Base-by-base conservation (phyloP, 2,888 invertebrate genomes). In the Cryptus armator region DNA sequence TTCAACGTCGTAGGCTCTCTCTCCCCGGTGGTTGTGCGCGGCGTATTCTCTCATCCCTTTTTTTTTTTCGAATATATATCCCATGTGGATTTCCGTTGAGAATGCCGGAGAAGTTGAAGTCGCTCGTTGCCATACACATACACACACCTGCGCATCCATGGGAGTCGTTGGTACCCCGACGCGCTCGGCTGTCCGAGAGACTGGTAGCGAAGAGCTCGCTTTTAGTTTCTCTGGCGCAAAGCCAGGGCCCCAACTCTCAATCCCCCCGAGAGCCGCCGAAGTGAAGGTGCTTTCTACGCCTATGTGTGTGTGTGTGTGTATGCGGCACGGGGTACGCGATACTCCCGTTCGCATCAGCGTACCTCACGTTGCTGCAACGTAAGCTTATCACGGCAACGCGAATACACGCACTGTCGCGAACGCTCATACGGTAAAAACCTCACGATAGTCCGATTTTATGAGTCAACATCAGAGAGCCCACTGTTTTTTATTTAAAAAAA, bases 141-240 rank as follows among this genome's bases (percentile, higher is more conserved):
- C n/a, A 64, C 64, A 64, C 32, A 29, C 64, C 12, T 9, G 62
- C 74, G 51, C 71, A 70, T 3, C 51, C 32, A 32, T 32, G 16
- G 43, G 37, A 51, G 32, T 74, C 74, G 74, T 51, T 59, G 76
- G 59, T 24, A 75, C 78, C 74, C 81, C 48, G 29, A 37, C 56
- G 78, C 74, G 78, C 77, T n/a, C 46, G 66, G 14, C 62, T 44
- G 64, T 75, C 75, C 78, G 74, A 81, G 70, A 74, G 76, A 77
- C 74, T 64, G 44, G 59, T 46, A 71, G 66, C n/a, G 71, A 66
- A 66, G 72, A 56, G 74, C 70, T 74, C 64, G 78, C 85, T 85
- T 85, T 81, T 79, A 85, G 85, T 85, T 82, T 78, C 70, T 71
- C 85, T 85, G 85, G 85, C 85, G 70, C 32, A 46, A 43, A 19